Evolutionary conservation across 2,888 invertebrate genomes (phyloP).

Genomic region (Phlogophora meticulosa): DNA sequence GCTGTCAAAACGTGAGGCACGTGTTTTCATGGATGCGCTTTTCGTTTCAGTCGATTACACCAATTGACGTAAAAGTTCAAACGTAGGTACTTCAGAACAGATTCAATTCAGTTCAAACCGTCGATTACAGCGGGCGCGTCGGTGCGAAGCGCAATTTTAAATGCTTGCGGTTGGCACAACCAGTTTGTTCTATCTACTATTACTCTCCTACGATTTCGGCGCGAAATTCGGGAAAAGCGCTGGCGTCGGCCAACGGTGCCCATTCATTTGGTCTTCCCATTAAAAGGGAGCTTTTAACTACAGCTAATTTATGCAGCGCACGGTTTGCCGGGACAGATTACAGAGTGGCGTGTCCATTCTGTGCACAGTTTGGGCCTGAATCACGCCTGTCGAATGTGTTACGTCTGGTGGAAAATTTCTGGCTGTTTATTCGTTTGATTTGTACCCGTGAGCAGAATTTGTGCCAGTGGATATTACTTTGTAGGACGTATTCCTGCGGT

Average conservation of each 20-base stretch:
- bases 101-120: slow-evolving; percentile 71
- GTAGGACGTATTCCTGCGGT: slow-evolving; percentile 23
- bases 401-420: slow-evolving; percentile 77
- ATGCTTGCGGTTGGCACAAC: slow-evolving; percentile 76
- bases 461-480: slow-evolving; percentile 49
- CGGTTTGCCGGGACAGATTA: slow-evolving; percentile 88
- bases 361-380: slow-evolving; percentile 76
- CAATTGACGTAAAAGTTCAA: slow-evolving; percentile 54
- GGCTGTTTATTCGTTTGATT: slow-evolving; percentile 78
- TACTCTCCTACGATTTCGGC: slow-evolving; percentile 71
- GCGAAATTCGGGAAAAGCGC: slow-evolving; percentile 72
- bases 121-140: slow-evolving; percentile 69
- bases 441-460: slow-evolving; percentile 50
- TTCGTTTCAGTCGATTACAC: slow-evolving; percentile 41
- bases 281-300: slow-evolving; percentile 89
- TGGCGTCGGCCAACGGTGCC: slow-evolving; percentile 75
- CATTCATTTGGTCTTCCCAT: slow-evolving; percentile 88
- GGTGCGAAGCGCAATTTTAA: slow-evolving; percentile 79
- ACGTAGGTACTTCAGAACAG: slow-evolving; percentile 65
- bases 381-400: slow-evolving; percentile 81
- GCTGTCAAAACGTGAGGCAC: not conserved
- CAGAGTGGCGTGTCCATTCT: slow-evolving; percentile 83
- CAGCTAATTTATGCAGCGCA: slow-evolving; percentile 88
- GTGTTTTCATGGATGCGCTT: slow-evolving; percentile 39
- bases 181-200: slow-evolving; percentile 74